Base-by-base conservation (phyloP, 2,888 invertebrate species). In the Brachylomia viminalis region DNA sequence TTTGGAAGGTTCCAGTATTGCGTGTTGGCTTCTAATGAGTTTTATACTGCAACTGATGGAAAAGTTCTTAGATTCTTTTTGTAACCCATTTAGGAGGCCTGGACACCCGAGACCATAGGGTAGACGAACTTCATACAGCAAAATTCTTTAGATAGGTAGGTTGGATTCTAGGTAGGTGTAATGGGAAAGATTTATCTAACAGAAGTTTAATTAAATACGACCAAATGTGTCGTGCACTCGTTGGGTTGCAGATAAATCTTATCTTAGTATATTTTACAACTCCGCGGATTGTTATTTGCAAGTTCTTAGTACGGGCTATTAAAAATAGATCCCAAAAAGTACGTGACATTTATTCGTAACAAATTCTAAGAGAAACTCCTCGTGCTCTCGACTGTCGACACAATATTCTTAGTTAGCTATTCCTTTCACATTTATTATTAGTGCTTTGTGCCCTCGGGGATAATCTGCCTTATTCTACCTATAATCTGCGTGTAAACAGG, bases 401-500 rank as follows among this genome's bases (percentile, higher is more conserved):
- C 75, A 61, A 74, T 72, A 56, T 74, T 70, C 73, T 62, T 74
- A 84, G 62, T 85, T 84, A 68, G 54, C 59, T 73, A 80, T 83
- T 80, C 52, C 72, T 75, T 71, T 52, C 61, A 78, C 75, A 75
- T 83, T 83, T 83, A 80, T 86, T 67, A 83, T 75, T 77, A 58
- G 58, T 72, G 33, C 45, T 65, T 58, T 82, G 56, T 76, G 58
- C 82, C 73, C 73, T 75, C 38, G 58, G 72, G 77, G 64, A 77
- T 79, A 79, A 77, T 83, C 76, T 75, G n/a, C 72, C 73, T 78
- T 70, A 75, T 85, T 72, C 67, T 72, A 71, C 84, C 64, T 72
- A 76, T 81, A 81, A 86, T 81, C 77, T 79, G 58, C 74, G 64
- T 80, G 75, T 74, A 77, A 82, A 87, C 80, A 86, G 69, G 86